Evolutionary conservation across 2,888 invertebrate genomes (phyloP).

Genomic region (Chrysolina oricalcia): DNA sequence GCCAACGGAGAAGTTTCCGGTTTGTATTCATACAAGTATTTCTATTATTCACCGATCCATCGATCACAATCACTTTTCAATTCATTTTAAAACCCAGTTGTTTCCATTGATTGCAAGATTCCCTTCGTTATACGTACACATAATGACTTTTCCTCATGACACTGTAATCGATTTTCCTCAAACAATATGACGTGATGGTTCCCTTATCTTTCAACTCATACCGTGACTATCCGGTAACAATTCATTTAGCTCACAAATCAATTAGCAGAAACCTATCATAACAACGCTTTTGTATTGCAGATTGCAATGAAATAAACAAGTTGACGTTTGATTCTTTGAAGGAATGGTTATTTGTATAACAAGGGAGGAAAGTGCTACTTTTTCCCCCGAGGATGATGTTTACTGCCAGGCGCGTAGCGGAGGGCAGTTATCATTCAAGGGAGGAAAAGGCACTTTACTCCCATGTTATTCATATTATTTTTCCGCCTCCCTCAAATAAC

Average conservation of each 20-base stretch:
- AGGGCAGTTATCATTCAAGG: no score
- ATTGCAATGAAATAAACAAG: not conserved
- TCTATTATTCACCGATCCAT: no score
- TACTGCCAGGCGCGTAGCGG: no score
- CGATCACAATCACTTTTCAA: not conserved
- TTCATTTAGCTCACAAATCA: not conserved
- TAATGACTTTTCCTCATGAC: not conserved
- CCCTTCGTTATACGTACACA: not conserved
- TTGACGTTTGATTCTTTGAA: no score
- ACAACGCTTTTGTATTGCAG: not conserved
- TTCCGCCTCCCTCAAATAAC: no score
- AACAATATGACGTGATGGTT: slow-evolving; percentile 12
- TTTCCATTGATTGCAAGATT: not conserved
- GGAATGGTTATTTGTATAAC: no score
- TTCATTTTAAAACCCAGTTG: not conserved
- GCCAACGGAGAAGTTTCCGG: no score
- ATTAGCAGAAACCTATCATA: not conserved
- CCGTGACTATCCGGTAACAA: slow-evolving; percentile 1
- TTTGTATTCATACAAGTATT: no score
- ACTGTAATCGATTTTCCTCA: not conserved
- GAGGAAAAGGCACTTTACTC: no score
- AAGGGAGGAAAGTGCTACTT: no score
- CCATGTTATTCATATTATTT: no score
- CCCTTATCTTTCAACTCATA: slow-evolving; percentile 2
- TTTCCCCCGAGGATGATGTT: no score